phyloP scores from a whole-genome alignment of 2,113 vertebrate genomes.

The Geococcyx californianus region DNA sequence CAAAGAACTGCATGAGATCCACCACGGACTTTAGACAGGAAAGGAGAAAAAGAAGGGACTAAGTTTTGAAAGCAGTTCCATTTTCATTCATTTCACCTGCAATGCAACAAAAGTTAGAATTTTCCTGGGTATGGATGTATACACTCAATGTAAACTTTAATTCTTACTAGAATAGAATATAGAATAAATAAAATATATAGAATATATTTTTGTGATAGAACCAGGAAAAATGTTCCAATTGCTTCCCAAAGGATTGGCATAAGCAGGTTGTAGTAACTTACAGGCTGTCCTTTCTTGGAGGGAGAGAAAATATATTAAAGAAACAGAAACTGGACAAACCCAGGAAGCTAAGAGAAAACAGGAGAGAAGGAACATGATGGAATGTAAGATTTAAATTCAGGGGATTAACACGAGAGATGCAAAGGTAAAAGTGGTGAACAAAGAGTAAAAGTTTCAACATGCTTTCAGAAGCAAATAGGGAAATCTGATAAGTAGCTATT shows the following conservation, averaged over 20 bases:
- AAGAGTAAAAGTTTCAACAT: conserved; percentile 21
- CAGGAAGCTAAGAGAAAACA: neutral
- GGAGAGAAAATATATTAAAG: neutral
- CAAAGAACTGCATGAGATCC: neutral
- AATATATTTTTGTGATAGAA: no score
- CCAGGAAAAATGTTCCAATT: neutral
- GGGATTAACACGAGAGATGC: neutral
- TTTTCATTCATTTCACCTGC: neutral
- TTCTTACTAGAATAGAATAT: neutral
- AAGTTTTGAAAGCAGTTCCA: neutral
- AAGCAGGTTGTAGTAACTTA: neutral
- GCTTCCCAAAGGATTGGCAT: neutral
- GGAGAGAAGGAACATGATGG: neutral
- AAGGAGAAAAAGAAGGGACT: no score
- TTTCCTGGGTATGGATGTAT: neutral
- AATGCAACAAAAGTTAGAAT: neutral
- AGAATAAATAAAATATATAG: neutral
- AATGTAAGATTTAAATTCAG: neutral
- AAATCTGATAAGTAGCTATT: neutral
- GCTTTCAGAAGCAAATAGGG: conserved; percentile 9
- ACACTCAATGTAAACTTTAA: neutral
- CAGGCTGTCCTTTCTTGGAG: neutral
- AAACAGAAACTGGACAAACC: neutral
- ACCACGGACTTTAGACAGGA: neutral
- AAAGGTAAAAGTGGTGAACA: conserved; percentile 9